These are phyloP conservation scores for Leptinotarsa peninsularis DNA, from an alignment of 2,888 invertebrate species.

Conservation along the genomic window DNA sequence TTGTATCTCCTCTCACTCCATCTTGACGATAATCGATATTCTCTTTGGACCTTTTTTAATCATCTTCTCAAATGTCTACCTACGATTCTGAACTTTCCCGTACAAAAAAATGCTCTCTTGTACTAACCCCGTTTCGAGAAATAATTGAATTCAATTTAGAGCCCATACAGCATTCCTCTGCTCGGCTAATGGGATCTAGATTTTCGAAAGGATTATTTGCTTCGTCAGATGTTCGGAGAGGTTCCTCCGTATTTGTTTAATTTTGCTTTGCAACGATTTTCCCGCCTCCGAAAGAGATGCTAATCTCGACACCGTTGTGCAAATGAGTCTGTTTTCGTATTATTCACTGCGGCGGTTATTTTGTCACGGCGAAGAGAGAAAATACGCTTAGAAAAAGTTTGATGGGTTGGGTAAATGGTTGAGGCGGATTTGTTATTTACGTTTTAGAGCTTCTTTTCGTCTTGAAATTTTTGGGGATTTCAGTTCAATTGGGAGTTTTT, in stretches of 20 bases:
- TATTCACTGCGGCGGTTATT: neutral
- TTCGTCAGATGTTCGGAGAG: neutral
- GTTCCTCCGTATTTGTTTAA: conserved; percentile 12
- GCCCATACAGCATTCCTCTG: conserved; percentile 4
- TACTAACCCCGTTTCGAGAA: neutral
- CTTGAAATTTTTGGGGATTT: too few species aligned
- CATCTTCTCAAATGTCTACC: too few species aligned
- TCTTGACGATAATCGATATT: too few species aligned
- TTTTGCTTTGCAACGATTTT: conserved; percentile 15
- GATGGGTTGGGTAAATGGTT: too few species aligned
- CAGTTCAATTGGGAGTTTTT: too few species aligned
- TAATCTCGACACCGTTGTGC: neutral
- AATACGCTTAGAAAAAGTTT: neutral
- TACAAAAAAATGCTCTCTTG: neutral
- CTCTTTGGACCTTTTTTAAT: too few species aligned
- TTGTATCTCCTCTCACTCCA: too few species aligned
- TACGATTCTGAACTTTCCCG: neutral
- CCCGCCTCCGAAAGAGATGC: conserved; percentile 3
- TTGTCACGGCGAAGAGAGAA: neutral
- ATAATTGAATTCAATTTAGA: conserved; percentile 7
- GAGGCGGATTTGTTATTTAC: too few species aligned
- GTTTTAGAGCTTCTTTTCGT: too few species aligned
- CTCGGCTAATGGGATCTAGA: neutral
- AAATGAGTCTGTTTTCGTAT: conserved; percentile 7
- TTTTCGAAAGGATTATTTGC: neutral